phyloP scores from a whole-genome alignment of 1,140 invertebrate genomes.

The Caenorhabditis remanei region DNA sequence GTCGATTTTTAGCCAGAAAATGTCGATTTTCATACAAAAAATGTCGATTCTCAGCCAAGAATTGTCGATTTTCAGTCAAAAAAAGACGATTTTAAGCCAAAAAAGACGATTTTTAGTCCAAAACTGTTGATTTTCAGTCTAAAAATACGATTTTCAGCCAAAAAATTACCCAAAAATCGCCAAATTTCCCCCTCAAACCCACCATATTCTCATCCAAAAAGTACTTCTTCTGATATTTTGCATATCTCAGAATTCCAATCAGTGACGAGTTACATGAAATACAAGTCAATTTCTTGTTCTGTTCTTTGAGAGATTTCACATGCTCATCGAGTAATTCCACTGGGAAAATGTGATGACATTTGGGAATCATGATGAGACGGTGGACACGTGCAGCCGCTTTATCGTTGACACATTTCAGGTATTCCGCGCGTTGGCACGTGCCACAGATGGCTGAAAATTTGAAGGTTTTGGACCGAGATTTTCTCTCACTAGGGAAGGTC shows the following conservation, averaged over 20 bases:
- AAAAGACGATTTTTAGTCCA: no score
- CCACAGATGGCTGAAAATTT: slow-evolving; percentile 46
- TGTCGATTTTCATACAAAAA: no score
- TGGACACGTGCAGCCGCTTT: neutral
- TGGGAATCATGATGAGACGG: slow-evolving; percentile 44
- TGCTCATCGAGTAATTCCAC: slow-evolving; percentile 35
- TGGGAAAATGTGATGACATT: slow-evolving; percentile 13
- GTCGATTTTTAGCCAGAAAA: no score
- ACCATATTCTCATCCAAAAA: neutral
- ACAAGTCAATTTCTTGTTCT: neutral
- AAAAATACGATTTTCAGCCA: neutral
- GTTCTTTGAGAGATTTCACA: slow-evolving; percentile 17
- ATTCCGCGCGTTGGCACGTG: neutral
- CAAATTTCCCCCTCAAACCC: no score
- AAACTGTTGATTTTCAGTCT: no score
- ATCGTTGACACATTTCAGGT: neutral
- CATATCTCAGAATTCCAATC: slow-evolving; percentile 15
- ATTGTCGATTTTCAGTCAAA: no score
- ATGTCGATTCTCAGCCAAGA: no score
- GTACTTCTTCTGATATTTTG: slow-evolving; percentile 1
- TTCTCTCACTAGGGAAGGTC: no score
- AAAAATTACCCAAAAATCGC: no score
- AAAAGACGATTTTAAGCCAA: no score
- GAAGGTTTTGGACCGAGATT: no score
- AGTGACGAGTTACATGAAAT: neutral